Percentiles rank a stretch among this genome's conserved stretches.
Evolutionary conservation across 2,888 invertebrate genomes (phyloP).

Genomic region (Polydrusus tereticollis): DNA sequence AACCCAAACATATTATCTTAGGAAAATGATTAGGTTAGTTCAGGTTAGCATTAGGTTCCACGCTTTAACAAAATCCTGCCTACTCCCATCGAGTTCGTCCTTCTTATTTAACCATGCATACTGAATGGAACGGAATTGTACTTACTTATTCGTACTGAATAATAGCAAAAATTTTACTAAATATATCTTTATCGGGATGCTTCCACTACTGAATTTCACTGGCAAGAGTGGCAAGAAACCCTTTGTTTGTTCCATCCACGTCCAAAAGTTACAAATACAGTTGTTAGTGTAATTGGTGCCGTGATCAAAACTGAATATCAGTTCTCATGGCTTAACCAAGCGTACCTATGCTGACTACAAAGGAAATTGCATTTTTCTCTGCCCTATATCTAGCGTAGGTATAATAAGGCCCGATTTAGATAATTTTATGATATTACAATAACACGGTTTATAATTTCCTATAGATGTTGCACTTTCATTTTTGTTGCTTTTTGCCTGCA

Average conservation of each 20-base stretch:
- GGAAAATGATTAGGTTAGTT: too few relatives aligned
- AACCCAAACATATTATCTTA: too few relatives aligned
- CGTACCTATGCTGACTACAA: conserved; percentile 37
- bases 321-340: conserved; percentile 34
- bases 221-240: background rate
- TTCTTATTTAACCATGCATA: too few relatives aligned
- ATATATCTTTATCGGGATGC: too few relatives aligned
- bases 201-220: too few relatives aligned
- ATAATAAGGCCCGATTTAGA: conserved; percentile 35
- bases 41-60: too few relatives aligned
- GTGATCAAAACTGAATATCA: conserved; percentile 13
- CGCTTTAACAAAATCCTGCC: too few relatives aligned
- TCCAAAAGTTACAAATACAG: conserved; percentile 19
- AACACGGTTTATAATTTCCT: conserved; percentile 24
- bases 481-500: conserved; percentile 17
- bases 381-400: background rate
- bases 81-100: too few relatives aligned
- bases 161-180: too few relatives aligned
- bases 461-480: conserved; percentile 24
- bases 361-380: conserved; percentile 38
- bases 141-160: too few relatives aligned
- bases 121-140: too few relatives aligned
- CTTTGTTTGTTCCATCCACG: conserved; percentile 6
- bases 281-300: conserved; percentile 40
- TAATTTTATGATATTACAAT: conserved; percentile 43